Base-by-base conservation (phyloP, 2,888 invertebrate species). In the Eueremaeus valkanovi region DNA sequence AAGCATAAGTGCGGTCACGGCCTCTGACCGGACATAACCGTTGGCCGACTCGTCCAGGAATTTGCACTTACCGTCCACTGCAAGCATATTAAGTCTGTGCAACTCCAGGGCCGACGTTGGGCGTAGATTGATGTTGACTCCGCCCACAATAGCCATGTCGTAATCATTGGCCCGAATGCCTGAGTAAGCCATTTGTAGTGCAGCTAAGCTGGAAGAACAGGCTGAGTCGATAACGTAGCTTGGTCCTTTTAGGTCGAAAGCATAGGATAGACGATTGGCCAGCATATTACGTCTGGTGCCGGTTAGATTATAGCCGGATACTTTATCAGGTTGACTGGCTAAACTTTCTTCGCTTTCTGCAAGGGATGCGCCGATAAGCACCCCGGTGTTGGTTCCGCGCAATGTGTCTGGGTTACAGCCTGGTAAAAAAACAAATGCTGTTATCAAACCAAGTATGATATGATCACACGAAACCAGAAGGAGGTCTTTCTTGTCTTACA, bases 141-240 rank as follows among this genome's bases (percentile, higher is more conserved):
- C 98, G 70, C 92, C 96, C 18, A 99, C 95, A 77, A 99, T 86
- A 31, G 98, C 98, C 9, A 94, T 89, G 82, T 98, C 96, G 85
- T 95, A 96, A 82, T 92, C 90, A n/a, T 95, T 95, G 63, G 88
- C 85, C 79, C 90, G 88, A 81, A 96, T 93, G 45, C 93, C 90
- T 5, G 86, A 84, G 75, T 89, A 87, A 3, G 93, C 94, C 72
- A 93, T 92, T 82, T 95, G 90, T 82, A 98, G 85, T 24, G 95
- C 97, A 83, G 92, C 89, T 83, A 96, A 85, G 78, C 95, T 93
- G 81, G 96, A 96, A 0, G 97, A 96, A 84, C 98, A 99, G 8
- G 97, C 98, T 1, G 98, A 97, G 85, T 99, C 98, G 66, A 98
- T 85, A n/a, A n/a, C n/a, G n/a, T n/a, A n/a, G n/a, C n/a, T n/a